Evolutionary conservation across 2,797 vertebrate species (phyloP), one percentile per base, ranked within the genome.

Genomic region (Psittacula echo): DNA sequence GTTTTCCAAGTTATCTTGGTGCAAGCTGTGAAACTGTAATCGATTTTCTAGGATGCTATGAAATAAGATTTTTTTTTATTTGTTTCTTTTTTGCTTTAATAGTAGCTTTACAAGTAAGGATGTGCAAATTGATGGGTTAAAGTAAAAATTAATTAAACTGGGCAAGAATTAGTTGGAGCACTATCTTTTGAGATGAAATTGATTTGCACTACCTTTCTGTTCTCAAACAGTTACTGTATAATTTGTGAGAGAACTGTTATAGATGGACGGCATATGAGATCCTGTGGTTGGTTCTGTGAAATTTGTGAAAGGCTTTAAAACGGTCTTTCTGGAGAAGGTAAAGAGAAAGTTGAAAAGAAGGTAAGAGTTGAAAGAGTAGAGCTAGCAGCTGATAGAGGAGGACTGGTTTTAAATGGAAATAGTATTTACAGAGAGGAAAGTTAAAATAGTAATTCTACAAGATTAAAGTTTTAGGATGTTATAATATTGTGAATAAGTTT

Each of bases 171-270:
- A 95, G 89, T 84, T 83, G 85, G 89, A 94, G 95, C 83, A 92
- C 91, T 96, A 73, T 96, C 72, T 93, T 92, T 92, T 93, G 47
- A 84, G 60, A 64, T 95, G 42, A 97, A 81, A 90, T 95, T 86
- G 94, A 95, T 96, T 97, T 97, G 96, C 97, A 97, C 96, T 98
- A 96, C 96, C 97, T 97, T 96, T 96, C 62, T 94, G 42, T 90
- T 78, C 84, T 95, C 29, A 50, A 81, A 87, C 82, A 85, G 76
- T 95, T 95, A 90, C 95, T 95, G 87, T 97, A 88, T 65, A 88
- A 86, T 66, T 97, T 96, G 83, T 88, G 96, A 88, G 91, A 93
- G 91, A 92, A 87, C 64, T 81, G 74, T 90, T 91, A 72, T 85
- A 96, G 95, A 21, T 80, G 75, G 68, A 85, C 74, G 73, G 85